Evolutionary conservation across 1,140 invertebrate species (phyloP), one percentile per base, ranked within the genome.

Genomic region (Pentalonia nigronervosa): DNA sequence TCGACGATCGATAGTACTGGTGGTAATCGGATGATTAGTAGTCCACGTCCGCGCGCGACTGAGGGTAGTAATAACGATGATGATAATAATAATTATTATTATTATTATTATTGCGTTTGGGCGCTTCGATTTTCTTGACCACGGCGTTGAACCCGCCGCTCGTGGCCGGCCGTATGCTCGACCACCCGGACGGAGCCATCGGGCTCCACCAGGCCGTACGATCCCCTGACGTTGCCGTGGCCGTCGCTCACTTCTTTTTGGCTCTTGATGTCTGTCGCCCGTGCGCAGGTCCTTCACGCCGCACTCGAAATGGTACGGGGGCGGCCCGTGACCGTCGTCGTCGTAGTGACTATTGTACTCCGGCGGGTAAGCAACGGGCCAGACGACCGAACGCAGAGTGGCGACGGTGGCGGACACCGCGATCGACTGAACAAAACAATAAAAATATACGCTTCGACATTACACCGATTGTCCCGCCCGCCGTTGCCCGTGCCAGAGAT

Each of bases 301-400:
- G 94, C 96, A 96, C 93, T 95, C 95, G 94, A 95, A 96, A 47
- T 95, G 94, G 94, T 96, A 96, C n/a, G 95, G 95, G n/a, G 47
- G 60, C 60, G 30, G 60, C 41, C 53, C 1, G 94, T 95, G 95
- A 4, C 34, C 9, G 86, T 20, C 47, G 11, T 48, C 30, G 20
- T 30, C 50, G 87, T 89, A 56, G 9, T 45, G 9, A n/a, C 9
- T 23, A 21, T 89, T 7, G 30, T 53, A 9, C 8, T 23, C 48
- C 34, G 34, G n/a, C 9, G 87, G 87, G 3, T 89, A 56, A 20
- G 87, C 87, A 21, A 34, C n/a, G 9, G 8, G 8, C 34, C 87
- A 41, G 17, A 8, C 48, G 30, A 11, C 30, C 86, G 47, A 89
- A 50, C 30, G 53, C 7, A n/a, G 41, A n/a, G 41, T 41, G 9